These are phyloP conservation scores for Micromesistius poutassou DNA, from an alignment of 2,797 vertebrate species.

Conservation along the genomic window DNA sequence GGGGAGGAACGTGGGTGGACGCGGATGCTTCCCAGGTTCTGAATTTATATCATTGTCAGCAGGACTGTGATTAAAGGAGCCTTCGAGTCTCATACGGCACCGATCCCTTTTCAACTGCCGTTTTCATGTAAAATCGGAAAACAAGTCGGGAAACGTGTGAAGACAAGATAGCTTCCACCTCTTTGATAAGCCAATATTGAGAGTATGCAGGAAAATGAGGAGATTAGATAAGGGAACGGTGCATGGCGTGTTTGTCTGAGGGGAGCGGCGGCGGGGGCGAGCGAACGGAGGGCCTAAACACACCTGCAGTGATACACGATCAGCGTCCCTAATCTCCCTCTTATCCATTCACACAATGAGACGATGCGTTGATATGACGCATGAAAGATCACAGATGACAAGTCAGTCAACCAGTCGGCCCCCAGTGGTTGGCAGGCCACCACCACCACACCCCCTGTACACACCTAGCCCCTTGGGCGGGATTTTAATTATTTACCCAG, in stretches of 20 bases:
- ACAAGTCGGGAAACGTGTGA: constrained; percentile 12
- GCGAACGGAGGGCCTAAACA: neutral
- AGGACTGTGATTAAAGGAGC: neutral
- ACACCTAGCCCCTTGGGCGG: constrained; percentile 35
- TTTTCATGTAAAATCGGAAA: constrained; percentile 1
- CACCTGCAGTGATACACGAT: constrained; percentile 6
- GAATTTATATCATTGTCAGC: neutral
- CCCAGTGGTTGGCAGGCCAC: neutral
- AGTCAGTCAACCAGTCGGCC: constrained; percentile 39
- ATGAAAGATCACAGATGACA: constrained; percentile 53
- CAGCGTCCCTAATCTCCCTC: constrained; percentile 34
- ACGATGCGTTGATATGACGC: constrained; percentile 49
- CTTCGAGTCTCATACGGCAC: constrained; percentile 10
- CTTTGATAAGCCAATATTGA: constrained; percentile 11
- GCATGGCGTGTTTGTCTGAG: neutral
- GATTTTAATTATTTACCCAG: constrained; percentile 63
- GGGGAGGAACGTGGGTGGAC: neutral
- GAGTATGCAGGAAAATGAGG: constrained; percentile 7
- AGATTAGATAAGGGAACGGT: neutral
- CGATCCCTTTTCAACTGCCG: neutral
- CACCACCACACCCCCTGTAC: constrained; percentile 39
- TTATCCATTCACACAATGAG: constrained; percentile 52
- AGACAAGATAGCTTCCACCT: constrained; percentile 11
- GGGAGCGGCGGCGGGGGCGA: neutral
- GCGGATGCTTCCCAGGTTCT: neutral